A percentile compares a stretch with the other conserved stretches of the same genome.
phyloP scores from a whole-genome alignment of 2,888 invertebrate species.

The Beris morrisii region DNA sequence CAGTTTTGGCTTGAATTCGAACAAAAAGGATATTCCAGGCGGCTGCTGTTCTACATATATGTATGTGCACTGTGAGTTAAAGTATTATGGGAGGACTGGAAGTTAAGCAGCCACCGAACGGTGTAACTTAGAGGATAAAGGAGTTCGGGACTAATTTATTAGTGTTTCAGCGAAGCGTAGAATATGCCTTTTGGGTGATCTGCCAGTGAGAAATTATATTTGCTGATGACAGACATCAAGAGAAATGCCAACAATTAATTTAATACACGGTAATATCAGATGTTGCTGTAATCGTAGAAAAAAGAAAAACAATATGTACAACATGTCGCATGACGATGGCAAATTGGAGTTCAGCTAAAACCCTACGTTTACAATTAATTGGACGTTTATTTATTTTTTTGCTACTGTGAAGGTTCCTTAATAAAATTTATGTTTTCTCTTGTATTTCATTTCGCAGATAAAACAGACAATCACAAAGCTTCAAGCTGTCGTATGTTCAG shows the following conservation, averaged over 20 bases:
- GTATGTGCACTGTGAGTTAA: not conserved
- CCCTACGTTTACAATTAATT: too few species aligned
- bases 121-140: constrained; percentile 23
- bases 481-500: constrained; percentile 84
- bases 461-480: constrained; percentile 85
- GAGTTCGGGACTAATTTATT: constrained; percentile 33
- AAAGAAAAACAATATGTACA: too few species aligned
- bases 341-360: not conserved
- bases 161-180: constrained; percentile 33
- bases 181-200: constrained; percentile 25
- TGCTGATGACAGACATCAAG: constrained; percentile 24
- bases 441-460: constrained; percentile 61
- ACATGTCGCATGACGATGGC: not conserved
- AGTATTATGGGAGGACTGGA: not conserved
- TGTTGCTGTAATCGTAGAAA: not conserved
- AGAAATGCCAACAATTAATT: constrained; percentile 23
- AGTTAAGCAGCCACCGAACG: not conserved
- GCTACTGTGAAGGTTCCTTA: too few species aligned
- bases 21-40: constrained; percentile 32
- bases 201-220: constrained; percentile 36
- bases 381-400: too few species aligned
- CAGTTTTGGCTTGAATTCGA: constrained; percentile 35
- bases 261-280: constrained; percentile 12
- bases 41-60: not conserved
- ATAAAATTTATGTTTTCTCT: constrained; percentile 1